Evolutionary conservation across 2,113 vertebrate species (phyloP).

Genomic region (Datnioides undecimradiatus): DNA sequence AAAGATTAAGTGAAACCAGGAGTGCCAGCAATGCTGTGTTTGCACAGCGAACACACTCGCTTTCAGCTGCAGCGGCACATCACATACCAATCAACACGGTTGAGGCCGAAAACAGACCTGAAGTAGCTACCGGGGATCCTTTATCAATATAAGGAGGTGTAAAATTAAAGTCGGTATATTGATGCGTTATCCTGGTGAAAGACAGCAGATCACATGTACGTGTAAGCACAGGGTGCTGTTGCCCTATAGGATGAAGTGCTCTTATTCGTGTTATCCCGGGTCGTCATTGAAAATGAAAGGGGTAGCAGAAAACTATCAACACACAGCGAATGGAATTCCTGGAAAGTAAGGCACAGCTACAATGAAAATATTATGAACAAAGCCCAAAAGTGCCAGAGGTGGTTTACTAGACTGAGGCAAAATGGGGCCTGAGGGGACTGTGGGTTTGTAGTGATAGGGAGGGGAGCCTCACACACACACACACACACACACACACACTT

Average conservation of each 20-base stretch:
- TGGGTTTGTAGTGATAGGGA: constrained; percentile 72
- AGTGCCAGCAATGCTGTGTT: constrained; percentile 79
- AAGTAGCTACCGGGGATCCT: constrained; percentile 30
- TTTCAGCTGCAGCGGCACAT: constrained; percentile 79
- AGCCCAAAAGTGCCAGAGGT: constrained; percentile 73
- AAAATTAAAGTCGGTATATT: neutral
- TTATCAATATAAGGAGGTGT: neutral
- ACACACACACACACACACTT: constrained; percentile 44
- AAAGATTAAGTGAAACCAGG: constrained; percentile 84
- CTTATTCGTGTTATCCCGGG: constrained; percentile 26
- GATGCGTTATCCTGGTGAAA: neutral
- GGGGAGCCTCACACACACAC: constrained; percentile 38
- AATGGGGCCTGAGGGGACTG: constrained; percentile 68
- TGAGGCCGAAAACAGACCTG: constrained; percentile 19
- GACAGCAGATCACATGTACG: neutral
- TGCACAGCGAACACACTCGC: constrained; percentile 74
- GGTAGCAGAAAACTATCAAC: constrained; percentile 46
- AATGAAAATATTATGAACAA: constrained; percentile 77
- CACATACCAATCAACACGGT: constrained; percentile 69
- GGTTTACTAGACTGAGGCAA: constrained; percentile 71
- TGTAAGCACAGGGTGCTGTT: constrained; percentile 24
- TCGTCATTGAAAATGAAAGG: constrained; percentile 39
- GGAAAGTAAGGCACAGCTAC: constrained; percentile 62
- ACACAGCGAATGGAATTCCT: constrained; percentile 61
- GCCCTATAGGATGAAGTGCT: constrained; percentile 15